These are phyloP conservation scores for Oreochromis spilurus DNA, from an alignment of 2,113 vertebrate species.

Conservation along the genomic window DNA sequence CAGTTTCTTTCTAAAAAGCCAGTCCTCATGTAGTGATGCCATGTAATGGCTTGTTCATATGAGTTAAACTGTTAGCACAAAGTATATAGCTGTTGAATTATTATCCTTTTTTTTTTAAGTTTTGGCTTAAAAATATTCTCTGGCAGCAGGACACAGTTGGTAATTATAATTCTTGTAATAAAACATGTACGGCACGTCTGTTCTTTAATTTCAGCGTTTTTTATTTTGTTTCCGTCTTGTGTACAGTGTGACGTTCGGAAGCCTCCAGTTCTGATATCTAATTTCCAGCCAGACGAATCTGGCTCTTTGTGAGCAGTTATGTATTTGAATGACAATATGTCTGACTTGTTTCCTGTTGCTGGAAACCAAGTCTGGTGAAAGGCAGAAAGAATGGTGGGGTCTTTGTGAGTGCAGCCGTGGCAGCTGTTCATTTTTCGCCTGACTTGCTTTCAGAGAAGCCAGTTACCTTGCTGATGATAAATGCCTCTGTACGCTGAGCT, in stretches of 20 bases:
- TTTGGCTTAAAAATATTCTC: background rate
- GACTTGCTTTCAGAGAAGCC: conserved; percentile 74
- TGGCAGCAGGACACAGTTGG: background rate
- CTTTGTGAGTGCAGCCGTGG: conserved; percentile 60
- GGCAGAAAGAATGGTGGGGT: conserved; percentile 36
- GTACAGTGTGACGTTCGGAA: background rate
- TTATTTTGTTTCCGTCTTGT: background rate
- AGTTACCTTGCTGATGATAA: conserved; percentile 78
- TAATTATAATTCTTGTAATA: background rate
- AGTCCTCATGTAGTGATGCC: background rate
- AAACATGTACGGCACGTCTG: background rate
- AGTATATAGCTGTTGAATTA: background rate
- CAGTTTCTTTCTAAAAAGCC: background rate
- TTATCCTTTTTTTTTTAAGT: background rate
- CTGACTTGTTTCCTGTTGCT: conserved; percentile 49
- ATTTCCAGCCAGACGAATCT: conserved; percentile 4
- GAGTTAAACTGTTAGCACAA: background rate
- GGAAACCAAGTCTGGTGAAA: conserved; percentile 15
- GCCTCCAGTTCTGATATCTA: background rate
- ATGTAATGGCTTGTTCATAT: background rate
- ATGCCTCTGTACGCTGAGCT: conserved; percentile 64
- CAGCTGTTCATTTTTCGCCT: conserved; percentile 90
- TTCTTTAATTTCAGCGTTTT: background rate
- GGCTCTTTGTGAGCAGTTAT: conserved; percentile 6
- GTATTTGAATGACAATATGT: conserved; percentile 51